These are phyloP conservation scores for Umimayanthus chanpuru DNA, from an alignment of 92 coral and sea anemone genomes.

Conservation along the genomic window DNA sequence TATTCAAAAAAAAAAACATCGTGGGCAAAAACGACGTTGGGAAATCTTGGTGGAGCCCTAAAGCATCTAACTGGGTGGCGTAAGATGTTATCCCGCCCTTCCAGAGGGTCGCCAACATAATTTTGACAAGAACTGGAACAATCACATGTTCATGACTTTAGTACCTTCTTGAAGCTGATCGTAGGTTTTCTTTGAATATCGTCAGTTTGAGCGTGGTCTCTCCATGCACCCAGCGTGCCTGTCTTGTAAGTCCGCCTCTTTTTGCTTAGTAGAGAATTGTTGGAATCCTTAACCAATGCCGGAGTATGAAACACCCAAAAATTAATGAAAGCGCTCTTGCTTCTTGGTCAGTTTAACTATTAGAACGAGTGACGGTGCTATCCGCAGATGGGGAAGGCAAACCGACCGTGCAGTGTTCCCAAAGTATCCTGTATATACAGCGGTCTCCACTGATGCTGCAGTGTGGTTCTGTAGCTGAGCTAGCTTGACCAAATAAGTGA, in stretches of 20 bases:
- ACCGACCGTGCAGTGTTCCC: slow-evolving; percentile 29
- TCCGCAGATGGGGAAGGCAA: slow-evolving; percentile 13
- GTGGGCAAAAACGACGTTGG: neutral
- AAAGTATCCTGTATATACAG: slow-evolving; percentile 43
- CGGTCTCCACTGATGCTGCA: slow-evolving; percentile 20
- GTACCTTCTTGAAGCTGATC: neutral
- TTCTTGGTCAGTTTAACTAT: slow-evolving; percentile 13
- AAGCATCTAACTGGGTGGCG: neutral
- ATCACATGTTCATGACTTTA: neutral
- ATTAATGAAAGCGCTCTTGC: neutral
- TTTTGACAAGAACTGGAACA: neutral
- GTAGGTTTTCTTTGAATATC: neutral
- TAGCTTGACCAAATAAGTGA: slow-evolving; percentile 2
- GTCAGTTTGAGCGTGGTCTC: neutral
- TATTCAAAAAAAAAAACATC: neutral
- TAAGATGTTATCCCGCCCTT: neutral
- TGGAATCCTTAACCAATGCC: neutral
- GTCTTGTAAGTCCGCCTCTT: neutral
- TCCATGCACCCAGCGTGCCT: neutral
- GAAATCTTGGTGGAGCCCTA: neutral
- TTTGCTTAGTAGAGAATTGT: neutral
- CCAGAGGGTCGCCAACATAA: neutral
- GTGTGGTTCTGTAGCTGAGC: neutral
- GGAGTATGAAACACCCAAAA: neutral
- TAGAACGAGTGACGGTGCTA: slow-evolving; percentile 32